Evolutionary conservation across 2,113 vertebrate genomes (phyloP).

Genomic region (Dipodomys ordii): DNA sequence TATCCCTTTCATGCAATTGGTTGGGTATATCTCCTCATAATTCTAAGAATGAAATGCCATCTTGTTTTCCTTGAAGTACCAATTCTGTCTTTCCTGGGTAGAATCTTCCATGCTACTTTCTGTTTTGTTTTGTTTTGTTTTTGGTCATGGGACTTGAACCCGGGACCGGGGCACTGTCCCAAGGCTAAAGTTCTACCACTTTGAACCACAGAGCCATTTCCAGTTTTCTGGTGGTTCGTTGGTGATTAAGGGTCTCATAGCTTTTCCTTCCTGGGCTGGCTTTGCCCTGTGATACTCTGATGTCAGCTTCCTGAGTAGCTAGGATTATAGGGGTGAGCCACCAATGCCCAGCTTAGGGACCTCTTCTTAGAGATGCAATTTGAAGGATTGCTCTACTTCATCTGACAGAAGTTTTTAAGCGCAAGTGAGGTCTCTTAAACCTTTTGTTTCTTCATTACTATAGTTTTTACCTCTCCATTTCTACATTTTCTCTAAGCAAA

Average conservation of each 20-base stretch:
- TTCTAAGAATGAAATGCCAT: conserved; percentile 19
- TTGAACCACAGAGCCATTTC: too few species aligned
- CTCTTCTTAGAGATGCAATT: not conserved
- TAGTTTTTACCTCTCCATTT: conserved; percentile 61
- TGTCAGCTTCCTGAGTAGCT: too few species aligned
- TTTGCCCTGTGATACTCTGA: too few species aligned
- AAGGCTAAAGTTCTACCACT: too few species aligned
- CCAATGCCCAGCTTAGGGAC: too few species aligned
- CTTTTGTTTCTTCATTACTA: conserved; percentile 57
- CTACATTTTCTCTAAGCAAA: conserved; percentile 40
- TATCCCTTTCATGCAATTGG: conserved; percentile 6
- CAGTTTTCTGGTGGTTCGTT: too few species aligned
- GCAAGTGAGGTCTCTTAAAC: conserved; percentile 11
- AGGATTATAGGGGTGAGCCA: too few species aligned
- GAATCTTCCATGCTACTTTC: not conserved
- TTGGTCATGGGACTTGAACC: too few species aligned
- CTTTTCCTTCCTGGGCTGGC: too few species aligned
- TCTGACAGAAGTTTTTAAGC: conserved; percentile 34
- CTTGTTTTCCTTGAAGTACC: not conserved
- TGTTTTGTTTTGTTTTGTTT: too few species aligned
- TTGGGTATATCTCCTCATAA: not conserved
- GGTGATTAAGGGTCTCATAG: too few species aligned
- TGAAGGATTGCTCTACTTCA: not conserved
- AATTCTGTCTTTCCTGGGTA: conserved; percentile 24
- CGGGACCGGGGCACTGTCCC: too few species aligned